A percentile compares a stretch with the other conserved stretches of the same genome.
Conservation (phyloP, 2,113 vertebrate species). For the Oreochromis niloticus region DNA sequence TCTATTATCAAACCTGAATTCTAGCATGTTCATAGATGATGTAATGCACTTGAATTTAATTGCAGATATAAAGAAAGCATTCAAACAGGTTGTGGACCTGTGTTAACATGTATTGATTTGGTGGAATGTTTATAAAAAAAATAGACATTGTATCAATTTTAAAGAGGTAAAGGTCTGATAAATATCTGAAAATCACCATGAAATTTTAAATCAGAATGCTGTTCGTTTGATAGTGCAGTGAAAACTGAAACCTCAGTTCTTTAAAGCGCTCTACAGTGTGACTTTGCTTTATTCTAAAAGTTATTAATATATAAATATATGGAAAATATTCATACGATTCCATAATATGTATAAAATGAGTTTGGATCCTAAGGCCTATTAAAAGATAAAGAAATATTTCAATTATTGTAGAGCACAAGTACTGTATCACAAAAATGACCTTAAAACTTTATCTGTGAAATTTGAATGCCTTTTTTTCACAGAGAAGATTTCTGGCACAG, state of each 20-base stretch:
- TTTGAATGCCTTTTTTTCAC: neutral
- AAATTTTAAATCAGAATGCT: neutral
- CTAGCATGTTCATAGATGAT: neutral
- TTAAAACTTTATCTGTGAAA: neutral
- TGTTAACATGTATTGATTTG: fast-evolving
- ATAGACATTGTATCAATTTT: neutral
- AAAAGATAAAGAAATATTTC: neutral
- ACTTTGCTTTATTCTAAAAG: neutral
- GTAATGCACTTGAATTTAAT: neutral
- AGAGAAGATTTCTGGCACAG: neutral
- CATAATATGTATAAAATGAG: neutral
- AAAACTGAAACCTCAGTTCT: neutral
- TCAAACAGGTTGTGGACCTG: neutral
- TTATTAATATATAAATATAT: neutral
- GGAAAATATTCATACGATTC: neutral
- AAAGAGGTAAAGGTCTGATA: neutral
- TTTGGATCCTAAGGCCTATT: neutral
- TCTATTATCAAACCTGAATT: neutral
- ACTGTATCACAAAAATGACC: neutral
- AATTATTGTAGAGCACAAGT: neutral
- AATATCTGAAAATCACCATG: neutral
- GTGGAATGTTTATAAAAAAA: neutral
- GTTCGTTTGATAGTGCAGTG: neutral
- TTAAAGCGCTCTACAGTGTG: neutral
- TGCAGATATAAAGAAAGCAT: neutral